These are phyloP conservation scores for Orestias chungarensis DNA, from an alignment of 2,797 vertebrate genomes.

Conservation along the genomic window DNA sequence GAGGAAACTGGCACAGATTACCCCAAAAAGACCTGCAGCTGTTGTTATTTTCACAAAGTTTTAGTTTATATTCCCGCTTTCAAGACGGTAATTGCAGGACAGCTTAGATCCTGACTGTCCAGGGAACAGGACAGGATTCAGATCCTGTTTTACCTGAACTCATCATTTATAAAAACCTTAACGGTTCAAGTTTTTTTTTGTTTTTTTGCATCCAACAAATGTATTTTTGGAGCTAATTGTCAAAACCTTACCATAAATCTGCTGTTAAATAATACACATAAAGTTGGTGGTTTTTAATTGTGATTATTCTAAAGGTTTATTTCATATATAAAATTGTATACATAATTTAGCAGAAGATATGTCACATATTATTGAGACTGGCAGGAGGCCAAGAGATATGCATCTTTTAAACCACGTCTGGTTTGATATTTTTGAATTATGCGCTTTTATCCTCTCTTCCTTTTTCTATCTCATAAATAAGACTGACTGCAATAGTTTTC, in stretches of 20 bases:
- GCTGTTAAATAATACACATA: neutral
- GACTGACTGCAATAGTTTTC: neutral
- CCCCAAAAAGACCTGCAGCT: neutral
- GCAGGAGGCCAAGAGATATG: neutral
- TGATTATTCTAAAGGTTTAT: neutral
- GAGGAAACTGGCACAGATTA: neutral
- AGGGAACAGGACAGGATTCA: neutral
- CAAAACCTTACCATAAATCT: neutral
- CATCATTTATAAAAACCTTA: neutral
- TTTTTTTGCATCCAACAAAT: neutral
- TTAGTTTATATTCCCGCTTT: neutral
- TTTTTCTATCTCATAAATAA: neutral
- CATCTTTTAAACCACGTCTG: neutral
- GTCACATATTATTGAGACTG: neutral
- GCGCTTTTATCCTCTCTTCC: neutral
- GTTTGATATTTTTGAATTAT: neutral
- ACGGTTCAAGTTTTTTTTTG: neutral
- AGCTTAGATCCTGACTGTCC: neutral
- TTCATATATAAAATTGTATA: neutral
- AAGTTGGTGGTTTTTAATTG: neutral
- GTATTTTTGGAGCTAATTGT: neutral
- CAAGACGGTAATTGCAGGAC: neutral
- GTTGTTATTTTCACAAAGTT: too few relatives aligned
- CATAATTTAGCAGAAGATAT: neutral
- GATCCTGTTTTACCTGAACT: neutral